phyloP scores from a whole-genome alignment of 2,113 vertebrate genomes.

The Rostratula benghalensis region DNA sequence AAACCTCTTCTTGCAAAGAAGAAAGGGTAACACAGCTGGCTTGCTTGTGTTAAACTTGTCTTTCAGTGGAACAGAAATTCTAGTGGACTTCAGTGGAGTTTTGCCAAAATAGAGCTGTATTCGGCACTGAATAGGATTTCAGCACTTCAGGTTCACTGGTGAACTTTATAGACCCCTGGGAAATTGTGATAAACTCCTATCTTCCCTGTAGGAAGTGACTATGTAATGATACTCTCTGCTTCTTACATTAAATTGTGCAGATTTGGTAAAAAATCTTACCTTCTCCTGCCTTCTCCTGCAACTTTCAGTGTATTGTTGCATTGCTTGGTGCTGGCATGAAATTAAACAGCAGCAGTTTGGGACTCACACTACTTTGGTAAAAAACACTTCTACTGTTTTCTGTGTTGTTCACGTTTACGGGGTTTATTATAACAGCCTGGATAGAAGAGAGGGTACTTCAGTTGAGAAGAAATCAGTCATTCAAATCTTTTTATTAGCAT shows the following conservation, averaged over 20 bases:
- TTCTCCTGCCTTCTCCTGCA: background rate
- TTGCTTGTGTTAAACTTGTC: background rate
- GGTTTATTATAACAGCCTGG: background rate
- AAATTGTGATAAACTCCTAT: background rate
- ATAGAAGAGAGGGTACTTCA: background rate
- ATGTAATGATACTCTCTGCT: background rate
- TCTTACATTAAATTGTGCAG: background rate
- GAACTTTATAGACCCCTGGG: background rate
- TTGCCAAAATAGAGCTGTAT: background rate
- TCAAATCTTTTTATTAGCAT: background rate
- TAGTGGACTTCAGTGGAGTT: background rate
- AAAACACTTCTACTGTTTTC: background rate
- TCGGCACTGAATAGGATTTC: background rate
- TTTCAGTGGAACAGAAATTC: background rate
- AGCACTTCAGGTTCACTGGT: background rate
- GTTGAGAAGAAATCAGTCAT: background rate
- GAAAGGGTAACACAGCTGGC: background rate
- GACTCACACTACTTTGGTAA: background rate
- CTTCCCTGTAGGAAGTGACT: background rate
- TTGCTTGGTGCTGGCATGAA: background rate
- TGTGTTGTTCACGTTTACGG: background rate
- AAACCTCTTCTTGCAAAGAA: background rate
- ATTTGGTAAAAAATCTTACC: background rate
- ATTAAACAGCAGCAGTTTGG: background rate
- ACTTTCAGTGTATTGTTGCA: background rate